These are phyloP conservation scores for Agonopterix arenella DNA, from an alignment of 2,888 invertebrate genomes.

Conservation along the genomic window DNA sequence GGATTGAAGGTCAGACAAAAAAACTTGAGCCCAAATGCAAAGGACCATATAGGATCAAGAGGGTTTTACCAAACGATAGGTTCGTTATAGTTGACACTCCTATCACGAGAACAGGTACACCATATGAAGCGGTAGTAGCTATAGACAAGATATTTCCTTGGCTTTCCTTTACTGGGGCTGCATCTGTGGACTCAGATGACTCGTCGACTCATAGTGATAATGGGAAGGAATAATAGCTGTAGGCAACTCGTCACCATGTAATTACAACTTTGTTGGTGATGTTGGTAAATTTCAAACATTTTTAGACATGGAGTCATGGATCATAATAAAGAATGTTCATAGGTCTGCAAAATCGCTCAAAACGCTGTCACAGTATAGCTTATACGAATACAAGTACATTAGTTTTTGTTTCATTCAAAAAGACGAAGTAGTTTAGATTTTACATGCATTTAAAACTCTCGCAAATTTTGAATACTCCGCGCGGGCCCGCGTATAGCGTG, in stretches of 20 bases:
- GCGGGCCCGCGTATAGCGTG: no score
- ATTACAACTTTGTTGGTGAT: neutral
- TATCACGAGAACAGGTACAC: neutral
- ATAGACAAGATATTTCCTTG: slow-evolving; percentile 7
- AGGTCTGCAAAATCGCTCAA: no score
- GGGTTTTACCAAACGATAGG: slow-evolving; percentile 5
- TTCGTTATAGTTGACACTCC: slow-evolving; percentile 7
- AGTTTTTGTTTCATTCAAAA: no score
- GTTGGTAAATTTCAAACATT: neutral
- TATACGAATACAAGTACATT: no score
- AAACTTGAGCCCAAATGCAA: slow-evolving; percentile 8
- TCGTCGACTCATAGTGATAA: neutral
- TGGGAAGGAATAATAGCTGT: neutral
- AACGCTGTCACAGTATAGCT: no score
- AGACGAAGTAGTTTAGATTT: no score
- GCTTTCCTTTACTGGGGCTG: neutral
- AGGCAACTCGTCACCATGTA: neutral
- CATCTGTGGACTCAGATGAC: neutral
- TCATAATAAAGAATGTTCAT: no score
- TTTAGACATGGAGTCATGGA: neutral
- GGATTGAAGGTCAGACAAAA: slow-evolving; percentile 5
- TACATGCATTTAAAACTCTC: no score
- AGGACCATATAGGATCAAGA: slow-evolving; percentile 7
- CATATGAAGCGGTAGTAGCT: slow-evolving; percentile 2
- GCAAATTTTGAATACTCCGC: no score